phyloP scores from a whole-genome alignment of 1,140 invertebrate genomes.

The Drosophila saltans region DNA sequence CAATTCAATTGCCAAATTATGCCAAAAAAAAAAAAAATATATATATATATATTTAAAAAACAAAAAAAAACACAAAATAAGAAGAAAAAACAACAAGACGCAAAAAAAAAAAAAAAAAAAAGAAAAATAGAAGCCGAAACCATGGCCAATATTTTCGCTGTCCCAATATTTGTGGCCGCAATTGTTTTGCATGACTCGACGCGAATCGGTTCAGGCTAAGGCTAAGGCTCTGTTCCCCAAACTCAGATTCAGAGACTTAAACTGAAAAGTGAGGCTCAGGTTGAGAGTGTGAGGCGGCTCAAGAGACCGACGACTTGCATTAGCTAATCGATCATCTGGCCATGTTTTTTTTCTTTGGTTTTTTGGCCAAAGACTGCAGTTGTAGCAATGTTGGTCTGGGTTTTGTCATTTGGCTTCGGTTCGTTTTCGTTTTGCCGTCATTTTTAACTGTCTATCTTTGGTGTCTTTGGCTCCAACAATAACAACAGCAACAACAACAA shows the following conservation, averaged over 20 bases:
- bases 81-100: slow-evolving; percentile 22
- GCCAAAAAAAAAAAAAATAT: slow-evolving; percentile 60
- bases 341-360: slow-evolving; percentile 48
- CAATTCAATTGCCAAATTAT: slow-evolving; percentile 81
- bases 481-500: background rate
- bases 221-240: slow-evolving; percentile 14
- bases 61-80: slow-evolving; percentile 30
- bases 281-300: background rate
- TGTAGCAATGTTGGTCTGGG: slow-evolving; percentile 33
- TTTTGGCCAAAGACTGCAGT: slow-evolving; percentile 21
- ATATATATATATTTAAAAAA: slow-evolving; percentile 14
- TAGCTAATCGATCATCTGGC: slow-evolving; percentile 77
- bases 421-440: slow-evolving; percentile 64
- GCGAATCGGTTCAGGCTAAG: slow-evolving; percentile 2
- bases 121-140: slow-evolving; percentile 18
- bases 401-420: slow-evolving; percentile 59
- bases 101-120: slow-evolving; percentile 5
- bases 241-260: no score
- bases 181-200: slow-evolving; percentile 74
- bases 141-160: slow-evolving; percentile 67
- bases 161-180: slow-evolving; percentile 77
- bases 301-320: slow-evolving; percentile 61
- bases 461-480: slow-evolving; percentile 16
- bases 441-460: slow-evolving; percentile 76
- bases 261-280: background rate